Evolutionary conservation across 2,888 invertebrate genomes (phyloP).

Genomic region (Petrolisthes cinctipes): DNA sequence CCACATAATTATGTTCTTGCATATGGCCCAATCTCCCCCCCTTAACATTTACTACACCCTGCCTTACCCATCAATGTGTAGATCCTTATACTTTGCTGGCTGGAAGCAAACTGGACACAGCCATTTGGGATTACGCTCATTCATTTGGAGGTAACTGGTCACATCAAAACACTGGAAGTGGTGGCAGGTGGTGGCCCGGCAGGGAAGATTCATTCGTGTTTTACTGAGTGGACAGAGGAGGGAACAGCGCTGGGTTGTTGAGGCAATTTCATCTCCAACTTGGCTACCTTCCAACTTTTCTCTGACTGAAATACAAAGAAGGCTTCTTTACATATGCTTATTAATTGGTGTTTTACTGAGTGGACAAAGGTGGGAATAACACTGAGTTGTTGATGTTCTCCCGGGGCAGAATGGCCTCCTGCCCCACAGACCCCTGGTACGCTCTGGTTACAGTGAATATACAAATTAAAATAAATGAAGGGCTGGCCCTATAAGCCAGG

Average conservation of each 20-base stretch:
- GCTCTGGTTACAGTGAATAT: no score
- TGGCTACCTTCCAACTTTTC: not conserved
- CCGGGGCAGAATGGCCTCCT: no score
- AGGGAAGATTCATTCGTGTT: constrained; percentile 75
- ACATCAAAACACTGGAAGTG: constrained; percentile 99
- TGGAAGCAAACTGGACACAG: constrained; percentile 97
- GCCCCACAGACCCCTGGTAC: no score
- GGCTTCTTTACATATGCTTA: no score
- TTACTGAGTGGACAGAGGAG: constrained; percentile 45
- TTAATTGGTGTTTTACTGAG: constrained; percentile 35
- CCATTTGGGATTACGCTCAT: constrained; percentile 98
- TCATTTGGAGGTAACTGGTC: constrained; percentile 94
- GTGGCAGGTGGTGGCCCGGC: constrained; percentile 87
- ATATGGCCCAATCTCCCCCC: not conserved
- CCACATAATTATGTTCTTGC: not conserved
- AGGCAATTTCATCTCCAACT: constrained; percentile 30
- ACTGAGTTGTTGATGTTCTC: not conserved
- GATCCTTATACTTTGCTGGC: constrained; percentile 86
- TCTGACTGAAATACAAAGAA: not conserved
- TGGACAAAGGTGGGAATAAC: constrained; percentile 40
- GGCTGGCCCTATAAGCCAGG: no score
- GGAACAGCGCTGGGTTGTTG: constrained; percentile 41
- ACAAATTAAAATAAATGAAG: no score
- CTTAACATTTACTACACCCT: not conserved
- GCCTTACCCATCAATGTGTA: constrained; percentile 90